phyloP scores from a whole-genome alignment of 2,797 vertebrate genomes.

The Poeciliopsis infans region DNA sequence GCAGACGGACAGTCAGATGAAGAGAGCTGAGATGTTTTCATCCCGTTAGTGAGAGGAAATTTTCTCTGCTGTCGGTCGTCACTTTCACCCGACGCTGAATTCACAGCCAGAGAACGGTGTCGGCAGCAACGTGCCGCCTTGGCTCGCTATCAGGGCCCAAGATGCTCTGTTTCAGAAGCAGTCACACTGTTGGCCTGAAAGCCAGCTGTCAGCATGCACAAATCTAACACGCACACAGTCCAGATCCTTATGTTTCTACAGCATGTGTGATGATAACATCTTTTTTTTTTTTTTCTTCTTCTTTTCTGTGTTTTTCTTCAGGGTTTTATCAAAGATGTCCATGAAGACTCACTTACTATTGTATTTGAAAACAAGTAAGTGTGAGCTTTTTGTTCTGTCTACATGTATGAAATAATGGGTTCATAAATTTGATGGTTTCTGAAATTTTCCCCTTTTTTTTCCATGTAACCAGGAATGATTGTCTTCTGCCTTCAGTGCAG shows the following conservation, averaged over 20 bases:
- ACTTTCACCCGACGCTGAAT: conserved; percentile 44
- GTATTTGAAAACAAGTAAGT: conserved; percentile 97
- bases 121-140: conserved; percentile 40
- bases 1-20: not conserved
- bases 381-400: conserved; percentile 4
- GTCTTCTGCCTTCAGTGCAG: no score
- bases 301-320: conserved; percentile 54
- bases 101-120: conserved; percentile 66
- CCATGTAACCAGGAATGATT: not conserved
- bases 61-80: conserved; percentile 53
- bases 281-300: conserved; percentile 1
- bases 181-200: conserved; percentile 23
- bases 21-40: not conserved
- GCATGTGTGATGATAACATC: conserved; percentile 27
- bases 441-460: not conserved
- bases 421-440: not conserved
- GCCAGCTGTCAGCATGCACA: conserved; percentile 20
- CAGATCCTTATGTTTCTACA: conserved; percentile 10
- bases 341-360: conserved; percentile 93
- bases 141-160: conserved; percentile 34
- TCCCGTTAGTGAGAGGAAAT: conserved; percentile 17
- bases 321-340: conserved; percentile 94
- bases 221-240: conserved; percentile 5
- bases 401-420: not conserved
- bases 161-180: conserved; percentile 42